Percentiles rank a stretch among this genome's conserved stretches.
phyloP scores from a whole-genome alignment of 2,888 invertebrate species.

The Melieria omissa region DNA sequence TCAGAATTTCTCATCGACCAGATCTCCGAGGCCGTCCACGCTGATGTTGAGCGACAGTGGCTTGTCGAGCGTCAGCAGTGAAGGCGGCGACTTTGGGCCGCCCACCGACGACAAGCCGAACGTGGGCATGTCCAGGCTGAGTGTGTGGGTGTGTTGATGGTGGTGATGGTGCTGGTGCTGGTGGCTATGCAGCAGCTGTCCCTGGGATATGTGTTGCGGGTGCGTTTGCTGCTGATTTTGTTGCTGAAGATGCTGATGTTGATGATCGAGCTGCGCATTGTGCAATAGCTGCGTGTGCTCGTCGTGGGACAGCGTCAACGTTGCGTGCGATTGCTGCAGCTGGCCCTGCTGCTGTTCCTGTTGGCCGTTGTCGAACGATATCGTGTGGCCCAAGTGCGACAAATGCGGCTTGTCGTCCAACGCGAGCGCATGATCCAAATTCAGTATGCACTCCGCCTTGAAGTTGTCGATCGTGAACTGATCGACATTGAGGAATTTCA shows the following conservation, averaged over 20 bases:
- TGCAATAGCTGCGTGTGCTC: slow-evolving; percentile 35
- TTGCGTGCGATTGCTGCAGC: slow-evolving; percentile 10
- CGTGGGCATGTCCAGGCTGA: slow-evolving; percentile 54
- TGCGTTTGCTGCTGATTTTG: slow-evolving; percentile 15
- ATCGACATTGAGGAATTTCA: slow-evolving; percentile 67
- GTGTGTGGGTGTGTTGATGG: slow-evolving; percentile 44
- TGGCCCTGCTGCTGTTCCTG: slow-evolving; percentile 37
- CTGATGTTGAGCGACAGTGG: slow-evolving; percentile 61
- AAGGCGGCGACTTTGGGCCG: slow-evolving; percentile 57
- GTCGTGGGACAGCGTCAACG: no score
- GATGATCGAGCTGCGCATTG: slow-evolving; percentile 31
- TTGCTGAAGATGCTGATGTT: slow-evolving; percentile 29
- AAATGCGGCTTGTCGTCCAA: slow-evolving; percentile 52
- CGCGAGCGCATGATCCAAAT: slow-evolving; percentile 63
- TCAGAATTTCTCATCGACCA: slow-evolving; percentile 59
- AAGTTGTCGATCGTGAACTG: slow-evolving; percentile 67
- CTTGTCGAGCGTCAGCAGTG: slow-evolving; percentile 63
- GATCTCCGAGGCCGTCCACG: slow-evolving; percentile 62
- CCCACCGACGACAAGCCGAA: slow-evolving; percentile 49
- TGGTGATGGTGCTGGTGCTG: slow-evolving; percentile 31
- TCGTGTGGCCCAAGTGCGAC: slow-evolving; percentile 15
- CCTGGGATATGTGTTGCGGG: slow-evolving; percentile 31
- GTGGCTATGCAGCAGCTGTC: slow-evolving; percentile 14
- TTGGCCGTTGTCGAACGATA: slow-evolving; percentile 22
- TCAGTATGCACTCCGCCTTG: slow-evolving; percentile 66